Evolutionary conservation across 1,140 invertebrate genomes (phyloP).

Genomic region (Drosophila tropicalis): DNA sequence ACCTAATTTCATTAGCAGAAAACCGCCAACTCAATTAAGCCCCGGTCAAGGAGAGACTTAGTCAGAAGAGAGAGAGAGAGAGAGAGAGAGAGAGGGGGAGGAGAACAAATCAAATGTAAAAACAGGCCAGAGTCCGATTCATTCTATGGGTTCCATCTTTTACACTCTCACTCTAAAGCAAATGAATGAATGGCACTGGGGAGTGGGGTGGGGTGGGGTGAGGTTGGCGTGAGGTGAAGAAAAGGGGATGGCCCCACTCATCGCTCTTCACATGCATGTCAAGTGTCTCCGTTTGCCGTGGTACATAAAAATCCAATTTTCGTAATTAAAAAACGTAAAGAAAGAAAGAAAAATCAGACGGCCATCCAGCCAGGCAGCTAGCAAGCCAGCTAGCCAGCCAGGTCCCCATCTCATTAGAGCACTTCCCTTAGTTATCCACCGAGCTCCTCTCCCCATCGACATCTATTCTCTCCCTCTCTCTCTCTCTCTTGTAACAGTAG

Average conservation of each 20-base stretch:
- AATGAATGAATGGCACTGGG: not conserved
- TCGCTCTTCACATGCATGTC: slow-evolving; percentile 68
- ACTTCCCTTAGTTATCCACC: slow-evolving; percentile 32
- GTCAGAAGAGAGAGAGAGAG: too few species aligned
- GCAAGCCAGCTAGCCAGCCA: slow-evolving; percentile 13
- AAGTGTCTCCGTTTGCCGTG: slow-evolving; percentile 59
- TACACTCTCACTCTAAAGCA: slow-evolving; percentile 2
- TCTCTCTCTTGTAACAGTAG: slow-evolving; percentile 52
- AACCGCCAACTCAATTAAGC: slow-evolving; percentile 19
- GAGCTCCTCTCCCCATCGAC: not conserved
- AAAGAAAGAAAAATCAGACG: slow-evolving; percentile 59
- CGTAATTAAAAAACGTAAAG: slow-evolving; percentile 74
- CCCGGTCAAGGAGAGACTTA: not conserved
- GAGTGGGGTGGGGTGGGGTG: not conserved
- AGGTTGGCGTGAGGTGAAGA: not conserved
- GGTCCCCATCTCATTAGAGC: slow-evolving; percentile 74
- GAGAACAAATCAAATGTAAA: slow-evolving; percentile 3
- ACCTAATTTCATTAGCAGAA: slow-evolving; percentile 70
- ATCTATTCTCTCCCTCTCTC: not conserved
- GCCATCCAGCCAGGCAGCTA: slow-evolving; percentile 17
- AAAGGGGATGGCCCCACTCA: slow-evolving; percentile 43
- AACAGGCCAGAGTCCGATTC: slow-evolving; percentile 2
- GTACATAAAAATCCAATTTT: slow-evolving; percentile 81
- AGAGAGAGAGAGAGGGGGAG: not conserved
- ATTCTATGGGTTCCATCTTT: slow-evolving; percentile 8